Evolutionary conservation across 2,113 vertebrate species (phyloP).

Genomic region (Melanostigma gelatinosum): DNA sequence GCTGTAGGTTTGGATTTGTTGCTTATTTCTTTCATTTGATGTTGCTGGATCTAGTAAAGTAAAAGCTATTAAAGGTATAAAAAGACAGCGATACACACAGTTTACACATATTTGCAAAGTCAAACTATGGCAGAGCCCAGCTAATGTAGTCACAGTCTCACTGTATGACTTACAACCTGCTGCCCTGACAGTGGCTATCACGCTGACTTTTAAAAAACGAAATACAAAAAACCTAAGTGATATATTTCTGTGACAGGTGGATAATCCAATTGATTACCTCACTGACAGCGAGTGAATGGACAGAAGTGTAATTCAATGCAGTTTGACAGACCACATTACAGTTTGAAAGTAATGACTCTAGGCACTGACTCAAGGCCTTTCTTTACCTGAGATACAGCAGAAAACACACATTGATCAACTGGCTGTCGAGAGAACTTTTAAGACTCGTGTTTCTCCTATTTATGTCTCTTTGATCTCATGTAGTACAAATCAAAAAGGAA

Average conservation of each 20-base stretch:
- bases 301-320: constrained; percentile 28
- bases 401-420: constrained; percentile 50
- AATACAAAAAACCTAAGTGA: not conserved
- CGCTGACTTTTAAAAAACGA: not conserved
- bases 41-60: not conserved
- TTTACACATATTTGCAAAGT: not conserved
- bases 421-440: constrained; percentile 40
- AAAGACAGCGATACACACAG: not conserved
- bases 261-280: constrained; percentile 35
- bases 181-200: constrained; percentile 1
- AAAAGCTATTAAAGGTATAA: not conserved
- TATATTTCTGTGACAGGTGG: constrained; percentile 29
- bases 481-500: constrained; percentile 56
- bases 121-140: not conserved
- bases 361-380: constrained; percentile 35
- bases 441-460: constrained; percentile 36
- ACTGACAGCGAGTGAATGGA: constrained; percentile 36
- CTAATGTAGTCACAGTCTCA: not conserved
- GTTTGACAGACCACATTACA: constrained; percentile 31
- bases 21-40: not conserved
- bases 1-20: not conserved
- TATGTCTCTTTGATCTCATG: constrained; percentile 45
- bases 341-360: constrained; percentile 43
- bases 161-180: not conserved
- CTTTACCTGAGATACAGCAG: constrained; percentile 40